Base-by-base conservation (phyloP, 2,113 vertebrate species). In the Agelaius phoeniceus region DNA sequence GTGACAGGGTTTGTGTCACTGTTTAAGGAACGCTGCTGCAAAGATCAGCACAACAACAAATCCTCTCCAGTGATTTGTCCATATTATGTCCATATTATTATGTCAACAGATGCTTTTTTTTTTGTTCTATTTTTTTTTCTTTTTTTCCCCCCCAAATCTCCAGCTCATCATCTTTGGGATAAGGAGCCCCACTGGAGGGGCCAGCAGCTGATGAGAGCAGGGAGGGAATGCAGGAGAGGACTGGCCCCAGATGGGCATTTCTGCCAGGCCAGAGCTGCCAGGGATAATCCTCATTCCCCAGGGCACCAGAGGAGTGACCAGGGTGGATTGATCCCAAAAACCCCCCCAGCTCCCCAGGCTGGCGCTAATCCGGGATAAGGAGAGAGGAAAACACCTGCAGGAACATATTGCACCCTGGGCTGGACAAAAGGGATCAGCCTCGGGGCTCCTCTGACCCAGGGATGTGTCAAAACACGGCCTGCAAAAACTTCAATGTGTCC, bases 91-190 rank as follows among this genome's bases (percentile, higher is more conserved):
- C 12, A 0, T 4, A 11, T 73, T 61, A 61, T 37, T 27, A 31
- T 4, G 2, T 13, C 43, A 57, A 62, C n/a, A 72, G 16, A 51
- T 51, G 49, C 24, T 51, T 51, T 41, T 28, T 17, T 9, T 41
- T 21, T 10, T n/a, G n/a, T 0, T 35, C 16, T 13, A 6, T 22
- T 15, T 23, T 12, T 39, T n/a, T 52, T 22, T 8, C 11, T 7
- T 1, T 39, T 41, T n/a, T 22, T 8, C 0, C 2, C 3, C 3
- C 16, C 24, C 9, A 43, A 30, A 5, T n/a, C 39, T 41, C 41
- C 48, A 68, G 8, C 31, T 62, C 61, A 11, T 17, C 20, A 16
- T 39, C 11, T 66, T 41, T 1, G 3, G 48, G 35, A 33, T 23
- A 6, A 66, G 0, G 22, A 92, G 43, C 57, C 52, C 12, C 43